Percentiles rank a stretch among this genome's conserved stretches.
Conservation (phyloP, 2,888 invertebrate genomes). For the Trichopoda pennipes region DNA sequence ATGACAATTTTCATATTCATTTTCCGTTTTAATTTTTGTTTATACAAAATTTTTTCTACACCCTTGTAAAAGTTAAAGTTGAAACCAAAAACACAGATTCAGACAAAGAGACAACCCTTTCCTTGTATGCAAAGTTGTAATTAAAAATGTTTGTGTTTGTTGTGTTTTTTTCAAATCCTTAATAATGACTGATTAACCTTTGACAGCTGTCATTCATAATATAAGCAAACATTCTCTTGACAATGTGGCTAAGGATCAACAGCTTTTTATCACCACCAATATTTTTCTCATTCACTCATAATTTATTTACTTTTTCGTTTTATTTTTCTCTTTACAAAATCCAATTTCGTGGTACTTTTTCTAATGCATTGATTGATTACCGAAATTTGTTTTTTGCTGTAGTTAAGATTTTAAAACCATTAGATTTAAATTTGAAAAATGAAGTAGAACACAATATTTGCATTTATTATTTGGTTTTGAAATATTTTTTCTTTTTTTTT, state of each 20-base stretch:
- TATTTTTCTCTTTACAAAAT: background rate
- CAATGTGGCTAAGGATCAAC: conserved; percentile 8
- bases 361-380: conserved; percentile 45
- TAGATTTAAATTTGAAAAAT: background rate
- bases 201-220: conserved; percentile 77
- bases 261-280: background rate
- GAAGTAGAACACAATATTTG: background rate
- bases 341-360: background rate
- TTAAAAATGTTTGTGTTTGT: background rate
- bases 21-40: background rate
- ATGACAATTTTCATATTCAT: too few relatives aligned
- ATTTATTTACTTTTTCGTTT: conserved; percentile 8
- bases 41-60: too few relatives aligned
- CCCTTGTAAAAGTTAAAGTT: background rate
- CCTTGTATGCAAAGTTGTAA: background rate
- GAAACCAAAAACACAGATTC: too few relatives aligned
- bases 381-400: background rate
- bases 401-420: conserved; percentile 21
- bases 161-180: conserved; percentile 59
- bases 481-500: too few relatives aligned
- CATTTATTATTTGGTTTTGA: too few relatives aligned
- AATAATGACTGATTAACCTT: conserved; percentile 75
- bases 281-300: conserved; percentile 5
- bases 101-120: conserved; percentile 8
- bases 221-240: conserved; percentile 5